These are phyloP conservation scores for Ichneumoninae sp. DNA, from an alignment of 2,888 invertebrate genomes.

Conservation along the genomic window DNA sequence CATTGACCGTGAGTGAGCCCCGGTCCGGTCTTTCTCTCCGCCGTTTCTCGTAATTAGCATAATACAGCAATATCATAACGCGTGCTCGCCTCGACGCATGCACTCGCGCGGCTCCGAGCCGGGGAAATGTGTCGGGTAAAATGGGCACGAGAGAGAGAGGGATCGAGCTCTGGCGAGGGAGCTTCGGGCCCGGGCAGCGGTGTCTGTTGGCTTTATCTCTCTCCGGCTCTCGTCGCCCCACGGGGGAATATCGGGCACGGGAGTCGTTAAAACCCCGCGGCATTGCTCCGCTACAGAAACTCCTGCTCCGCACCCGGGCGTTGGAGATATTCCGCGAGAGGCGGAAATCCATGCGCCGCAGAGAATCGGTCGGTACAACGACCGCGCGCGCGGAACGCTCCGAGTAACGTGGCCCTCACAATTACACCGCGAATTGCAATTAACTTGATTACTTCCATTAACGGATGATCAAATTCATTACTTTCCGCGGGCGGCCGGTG, in stretches of 20 bases:
- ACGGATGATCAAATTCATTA: constrained; percentile 40
- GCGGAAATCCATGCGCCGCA: constrained; percentile 7
- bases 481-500: background rate
- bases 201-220: background rate
- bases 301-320: background rate
- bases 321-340: constrained; percentile 5
- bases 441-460: constrained; percentile 49
- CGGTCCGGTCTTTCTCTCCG: constrained; percentile 33
- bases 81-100: constrained; percentile 65
- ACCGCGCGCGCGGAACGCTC: constrained; percentile 3
- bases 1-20: constrained; percentile 77
- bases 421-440: constrained; percentile 37
- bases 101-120: constrained; percentile 32
- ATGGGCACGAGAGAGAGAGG: constrained; percentile 42
- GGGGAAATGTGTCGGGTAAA: constrained; percentile 57
- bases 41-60: constrained; percentile 78
- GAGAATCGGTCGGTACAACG: constrained; percentile 16
- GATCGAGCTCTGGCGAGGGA: constrained; percentile 11
- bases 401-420: constrained; percentile 10
- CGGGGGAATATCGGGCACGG: constrained; percentile 22
- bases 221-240: background rate
- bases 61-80: constrained; percentile 81
- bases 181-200: constrained; percentile 43
- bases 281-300: constrained; percentile 13
- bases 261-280: constrained; percentile 29